phyloP scores from a whole-genome alignment of 2,113 vertebrate genomes.

The Solenodon paradoxus region DNA sequence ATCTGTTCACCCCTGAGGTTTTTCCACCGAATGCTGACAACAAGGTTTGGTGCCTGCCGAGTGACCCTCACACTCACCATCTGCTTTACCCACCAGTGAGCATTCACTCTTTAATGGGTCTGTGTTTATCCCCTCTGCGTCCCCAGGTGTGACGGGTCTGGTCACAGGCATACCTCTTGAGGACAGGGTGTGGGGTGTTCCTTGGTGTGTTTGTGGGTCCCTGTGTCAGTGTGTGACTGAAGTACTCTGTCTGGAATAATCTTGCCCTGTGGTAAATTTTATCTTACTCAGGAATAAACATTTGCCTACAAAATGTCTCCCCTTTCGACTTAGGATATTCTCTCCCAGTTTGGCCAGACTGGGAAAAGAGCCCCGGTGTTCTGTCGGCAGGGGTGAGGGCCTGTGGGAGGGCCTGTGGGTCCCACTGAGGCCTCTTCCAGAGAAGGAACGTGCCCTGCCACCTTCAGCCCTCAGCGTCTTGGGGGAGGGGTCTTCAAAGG shows the following conservation, averaged over 20 bases:
- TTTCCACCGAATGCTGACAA: accelerated
- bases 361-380: not conserved
- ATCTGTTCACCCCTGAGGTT: not conserved
- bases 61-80: accelerated
- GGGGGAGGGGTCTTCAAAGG: not conserved
- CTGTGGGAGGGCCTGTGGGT: not conserved
- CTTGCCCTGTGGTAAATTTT: not conserved
- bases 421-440: not conserved
- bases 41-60: not conserved
- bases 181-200: not conserved
- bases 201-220: no score
- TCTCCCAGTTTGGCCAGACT: not conserved
- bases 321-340: not conserved
- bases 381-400: not conserved
- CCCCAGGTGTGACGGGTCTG: no score
- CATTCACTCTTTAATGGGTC: not conserved
- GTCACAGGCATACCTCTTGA: accelerated
- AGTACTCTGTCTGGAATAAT: not conserved
- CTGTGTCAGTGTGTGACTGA: not conserved
- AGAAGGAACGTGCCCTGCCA: not conserved
- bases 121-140: not conserved
- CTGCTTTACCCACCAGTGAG: accelerated
- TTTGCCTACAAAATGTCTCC: not conserved
- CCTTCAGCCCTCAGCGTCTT: not conserved
- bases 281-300: not conserved